Percentiles rank a stretch among this genome's conserved stretches.
Conservation (phyloP, 2,797 vertebrate species). For the Atherinosoma microstoma region DNA sequence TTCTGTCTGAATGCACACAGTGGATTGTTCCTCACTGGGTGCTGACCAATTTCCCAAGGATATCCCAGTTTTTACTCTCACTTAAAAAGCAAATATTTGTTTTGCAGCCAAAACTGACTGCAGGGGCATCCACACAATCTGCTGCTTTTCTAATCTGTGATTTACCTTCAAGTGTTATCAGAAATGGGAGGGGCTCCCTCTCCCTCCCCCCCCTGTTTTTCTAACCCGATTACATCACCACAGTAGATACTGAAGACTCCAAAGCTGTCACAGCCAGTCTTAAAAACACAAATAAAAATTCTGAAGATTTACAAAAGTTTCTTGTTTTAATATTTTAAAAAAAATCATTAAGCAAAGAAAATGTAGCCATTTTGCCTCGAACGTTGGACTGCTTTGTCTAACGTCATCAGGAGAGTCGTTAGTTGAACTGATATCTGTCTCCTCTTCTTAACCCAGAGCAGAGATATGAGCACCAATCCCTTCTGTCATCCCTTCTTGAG, state of each 20-base stretch:
- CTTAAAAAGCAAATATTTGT: conserved; percentile 34
- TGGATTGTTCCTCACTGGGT: conserved; percentile 4
- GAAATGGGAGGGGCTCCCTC: conserved; percentile 36
- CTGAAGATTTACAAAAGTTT: not conserved
- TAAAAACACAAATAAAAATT: not conserved
- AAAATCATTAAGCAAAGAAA: not conserved
- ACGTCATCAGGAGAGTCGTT: conserved; percentile 2
- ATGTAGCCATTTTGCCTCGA: not conserved
- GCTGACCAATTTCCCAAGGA: not conserved
- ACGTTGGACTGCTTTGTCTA: conserved; percentile 37
- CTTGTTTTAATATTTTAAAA: not conserved
- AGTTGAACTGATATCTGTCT: conserved; percentile 21
- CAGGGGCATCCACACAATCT: not conserved
- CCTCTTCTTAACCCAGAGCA: conserved; percentile 11
- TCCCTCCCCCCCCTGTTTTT: conserved; percentile 41
- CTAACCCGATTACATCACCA: conserved; percentile 59
- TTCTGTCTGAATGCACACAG: conserved; percentile 16
- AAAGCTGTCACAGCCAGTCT: conserved; percentile 20
- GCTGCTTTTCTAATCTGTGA: conserved; percentile 9
- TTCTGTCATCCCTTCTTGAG: conserved; percentile 36
- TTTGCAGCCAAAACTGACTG: not conserved
- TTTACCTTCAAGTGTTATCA: conserved; percentile 40
- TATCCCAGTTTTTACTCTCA: conserved; percentile 9
- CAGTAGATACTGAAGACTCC: conserved; percentile 16
- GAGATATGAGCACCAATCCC: conserved; percentile 8